Conservation (phyloP, 2,888 invertebrate genomes). For the Myathropa florea region DNA sequence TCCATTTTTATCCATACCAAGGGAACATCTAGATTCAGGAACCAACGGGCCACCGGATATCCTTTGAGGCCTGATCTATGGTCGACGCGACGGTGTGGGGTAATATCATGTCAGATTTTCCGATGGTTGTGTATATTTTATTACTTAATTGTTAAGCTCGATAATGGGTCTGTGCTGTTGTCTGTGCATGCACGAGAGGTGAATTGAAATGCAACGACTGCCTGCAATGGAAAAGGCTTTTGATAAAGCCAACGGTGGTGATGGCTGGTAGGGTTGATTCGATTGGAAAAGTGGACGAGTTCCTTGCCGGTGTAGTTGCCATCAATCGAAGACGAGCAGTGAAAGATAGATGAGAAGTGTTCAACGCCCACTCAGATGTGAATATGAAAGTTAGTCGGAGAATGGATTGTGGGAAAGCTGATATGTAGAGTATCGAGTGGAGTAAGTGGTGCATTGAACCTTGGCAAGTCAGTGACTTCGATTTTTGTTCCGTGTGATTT, state of each 20-base stretch:
- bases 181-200: constrained; percentile 30
- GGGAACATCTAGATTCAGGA: constrained; percentile 40
- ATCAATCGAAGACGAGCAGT: neutral
- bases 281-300: neutral
- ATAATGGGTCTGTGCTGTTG: constrained; percentile 13
- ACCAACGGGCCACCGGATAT: constrained; percentile 51
- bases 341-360: neutral
- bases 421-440: too few relatives aligned
- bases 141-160: constrained; percentile 62
- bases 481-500: too few relatives aligned
- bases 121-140: constrained; percentile 55
- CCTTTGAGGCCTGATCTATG: constrained; percentile 45
- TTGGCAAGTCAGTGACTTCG: neutral
- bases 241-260: neutral
- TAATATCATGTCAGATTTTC: constrained; percentile 61
- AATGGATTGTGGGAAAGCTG: neutral
- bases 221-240: neutral
- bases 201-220: constrained; percentile 39
- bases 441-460: neutral
- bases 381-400: neutral
- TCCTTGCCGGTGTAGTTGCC: neutral
- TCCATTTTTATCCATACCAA: constrained; percentile 42
- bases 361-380: neutral
- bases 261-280: neutral
- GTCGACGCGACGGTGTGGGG: constrained; percentile 2